Conservation (phyloP, 2,888 invertebrate species). For the Drosophila birchii region DNA sequence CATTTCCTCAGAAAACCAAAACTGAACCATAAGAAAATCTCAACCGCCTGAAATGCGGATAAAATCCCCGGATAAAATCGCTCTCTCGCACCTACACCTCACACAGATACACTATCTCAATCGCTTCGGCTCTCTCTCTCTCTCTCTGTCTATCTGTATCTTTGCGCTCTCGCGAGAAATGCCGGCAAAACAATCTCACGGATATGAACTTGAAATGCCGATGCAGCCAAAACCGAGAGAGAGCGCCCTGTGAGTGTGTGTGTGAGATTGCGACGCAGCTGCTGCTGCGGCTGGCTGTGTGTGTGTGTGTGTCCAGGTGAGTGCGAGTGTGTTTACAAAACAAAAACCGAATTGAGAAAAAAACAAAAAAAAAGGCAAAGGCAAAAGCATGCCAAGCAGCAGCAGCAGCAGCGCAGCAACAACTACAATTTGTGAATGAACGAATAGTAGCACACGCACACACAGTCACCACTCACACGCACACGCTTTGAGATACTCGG, state of each 20-base stretch:
- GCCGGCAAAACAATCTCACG: slow-evolving; percentile 74
- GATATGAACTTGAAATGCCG: slow-evolving; percentile 77
- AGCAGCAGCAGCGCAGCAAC: slow-evolving; percentile 50
- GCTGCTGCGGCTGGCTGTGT: slow-evolving; percentile 53
- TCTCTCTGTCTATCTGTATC: background rate
- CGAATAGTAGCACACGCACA: slow-evolving; percentile 76
- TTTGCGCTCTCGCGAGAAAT: slow-evolving; percentile 50
- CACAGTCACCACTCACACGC: slow-evolving; percentile 33
- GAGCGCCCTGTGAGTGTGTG: slow-evolving; percentile 35
- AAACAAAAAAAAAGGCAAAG: slow-evolving; percentile 55
- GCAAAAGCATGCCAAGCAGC: slow-evolving; percentile 72
- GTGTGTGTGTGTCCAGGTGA: slow-evolving; percentile 56
- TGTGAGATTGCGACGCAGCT: slow-evolving; percentile 63
- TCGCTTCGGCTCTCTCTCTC: slow-evolving; percentile 4
- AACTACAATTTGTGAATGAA: slow-evolving; percentile 78
- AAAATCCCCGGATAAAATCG: slow-evolving; percentile 37
- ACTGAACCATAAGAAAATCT: slow-evolving; percentile 28
- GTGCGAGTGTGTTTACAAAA: slow-evolving; percentile 74
- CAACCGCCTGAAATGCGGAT: slow-evolving; percentile 27
- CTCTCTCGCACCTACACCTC: slow-evolving; percentile 19
- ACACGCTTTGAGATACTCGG: slow-evolving; percentile 3
- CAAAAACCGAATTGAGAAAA: slow-evolving; percentile 62
- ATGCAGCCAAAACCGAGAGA: slow-evolving; percentile 63
- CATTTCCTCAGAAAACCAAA: background rate
- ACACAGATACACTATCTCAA: slow-evolving; percentile 27